Evolutionary conservation across 2,888 invertebrate species (phyloP).

Genomic region (Podabrus alpinus): DNA sequence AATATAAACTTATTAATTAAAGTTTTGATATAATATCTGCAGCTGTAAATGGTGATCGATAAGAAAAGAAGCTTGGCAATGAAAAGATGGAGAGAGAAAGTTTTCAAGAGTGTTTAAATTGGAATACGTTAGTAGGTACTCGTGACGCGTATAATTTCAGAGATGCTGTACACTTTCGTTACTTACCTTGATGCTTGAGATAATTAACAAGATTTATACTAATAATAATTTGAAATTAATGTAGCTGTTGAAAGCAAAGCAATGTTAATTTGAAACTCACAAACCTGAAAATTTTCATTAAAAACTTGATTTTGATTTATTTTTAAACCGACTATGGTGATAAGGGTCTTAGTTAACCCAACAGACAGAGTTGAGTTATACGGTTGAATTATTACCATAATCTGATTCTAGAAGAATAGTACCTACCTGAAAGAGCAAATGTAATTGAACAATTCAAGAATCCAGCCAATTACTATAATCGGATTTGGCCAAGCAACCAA

Average conservation of each 20-base stretch:
- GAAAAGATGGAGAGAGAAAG: neutral
- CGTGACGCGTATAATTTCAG: neutral
- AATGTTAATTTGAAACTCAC: neutral
- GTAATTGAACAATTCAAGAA: neutral
- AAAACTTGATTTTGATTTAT: neutral
- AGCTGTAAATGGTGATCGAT: neutral
- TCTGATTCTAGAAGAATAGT: neutral
- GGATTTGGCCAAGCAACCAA: neutral
- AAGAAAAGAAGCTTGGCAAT: neutral
- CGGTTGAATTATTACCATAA: neutral
- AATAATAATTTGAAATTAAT: neutral
- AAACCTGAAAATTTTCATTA: neutral
- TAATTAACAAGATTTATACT: neutral
- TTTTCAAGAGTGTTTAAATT: neutral
- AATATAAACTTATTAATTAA: neutral
- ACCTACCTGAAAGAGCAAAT: too few species aligned
- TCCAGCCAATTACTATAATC: neutral
- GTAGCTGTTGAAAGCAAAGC: neutral
- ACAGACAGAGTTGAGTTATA: neutral
- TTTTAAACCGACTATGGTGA: neutral
- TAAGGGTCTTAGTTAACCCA: too few species aligned
- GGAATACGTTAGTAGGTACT: neutral
- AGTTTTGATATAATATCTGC: neutral
- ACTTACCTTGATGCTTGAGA: neutral
- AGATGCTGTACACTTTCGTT: neutral